phyloP scores from a whole-genome alignment of 2,113 vertebrate species.

The Axis porcinus region DNA sequence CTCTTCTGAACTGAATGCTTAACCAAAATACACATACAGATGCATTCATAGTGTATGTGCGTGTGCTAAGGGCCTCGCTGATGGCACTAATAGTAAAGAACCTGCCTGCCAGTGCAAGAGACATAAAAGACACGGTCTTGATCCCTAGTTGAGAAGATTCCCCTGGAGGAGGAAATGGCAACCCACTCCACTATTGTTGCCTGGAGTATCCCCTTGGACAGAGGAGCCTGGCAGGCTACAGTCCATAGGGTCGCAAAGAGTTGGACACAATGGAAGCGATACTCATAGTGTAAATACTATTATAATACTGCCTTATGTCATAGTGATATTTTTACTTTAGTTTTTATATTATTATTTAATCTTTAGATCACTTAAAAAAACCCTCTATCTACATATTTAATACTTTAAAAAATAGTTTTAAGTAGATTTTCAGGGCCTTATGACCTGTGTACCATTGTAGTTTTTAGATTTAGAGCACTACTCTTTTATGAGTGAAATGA shows the following conservation, averaged over 20 bases:
- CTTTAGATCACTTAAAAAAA: not conserved
- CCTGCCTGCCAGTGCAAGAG: not conserved
- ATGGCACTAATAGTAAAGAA: not conserved
- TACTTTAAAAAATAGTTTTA: conserved; percentile 17
- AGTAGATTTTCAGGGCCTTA: not conserved
- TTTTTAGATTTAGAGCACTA: conserved; percentile 19
- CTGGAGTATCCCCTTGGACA: not conserved
- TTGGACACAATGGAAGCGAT: not conserved
- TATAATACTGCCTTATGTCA: conserved; percentile 24
- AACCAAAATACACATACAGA: conserved; percentile 28
- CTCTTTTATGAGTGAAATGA: conserved; percentile 6
- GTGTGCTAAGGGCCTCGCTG: not conserved
- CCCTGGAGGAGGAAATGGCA: not conserved
- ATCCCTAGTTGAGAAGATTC: not conserved
- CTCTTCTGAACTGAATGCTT: conserved; percentile 23
- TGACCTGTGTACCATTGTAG: not conserved
- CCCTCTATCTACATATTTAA: not conserved
- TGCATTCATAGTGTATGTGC: not conserved
- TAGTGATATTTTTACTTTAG: conserved; percentile 29
- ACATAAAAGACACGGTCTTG: not conserved
- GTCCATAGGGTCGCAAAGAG: not conserved
- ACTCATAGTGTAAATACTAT: conserved; percentile 10
- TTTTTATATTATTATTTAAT: conserved; percentile 12
- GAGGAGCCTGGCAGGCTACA: not conserved
- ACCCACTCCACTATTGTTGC: not conserved